Evolutionary conservation across 1,140 invertebrate genomes (phyloP).

Genomic region (Tachypleus tridentatus): DNA sequence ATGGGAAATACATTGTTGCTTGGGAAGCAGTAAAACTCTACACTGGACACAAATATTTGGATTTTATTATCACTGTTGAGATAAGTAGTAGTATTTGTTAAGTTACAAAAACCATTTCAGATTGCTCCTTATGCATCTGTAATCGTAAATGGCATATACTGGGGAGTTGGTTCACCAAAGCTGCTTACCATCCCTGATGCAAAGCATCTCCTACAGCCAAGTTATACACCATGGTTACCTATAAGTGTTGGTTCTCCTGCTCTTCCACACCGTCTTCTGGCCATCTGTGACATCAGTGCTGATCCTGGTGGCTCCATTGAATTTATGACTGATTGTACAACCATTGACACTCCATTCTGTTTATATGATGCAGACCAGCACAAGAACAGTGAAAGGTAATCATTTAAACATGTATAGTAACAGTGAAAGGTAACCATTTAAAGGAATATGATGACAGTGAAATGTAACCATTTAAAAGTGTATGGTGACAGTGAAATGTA

Average conservation of each 20-base stretch:
- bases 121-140: slow-evolving; percentile 96
- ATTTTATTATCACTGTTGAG: background rate
- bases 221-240: slow-evolving; percentile 83
- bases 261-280: slow-evolving; percentile 63
- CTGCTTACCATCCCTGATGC: slow-evolving; percentile 95
- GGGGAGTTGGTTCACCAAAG: slow-evolving; percentile 92
- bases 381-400: slow-evolving; percentile 80
- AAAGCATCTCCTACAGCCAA: slow-evolving; percentile 77
- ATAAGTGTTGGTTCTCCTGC: slow-evolving; percentile 61
- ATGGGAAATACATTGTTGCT: too few species aligned
- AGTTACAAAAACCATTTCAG: slow-evolving; percentile 33
- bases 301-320: slow-evolving; percentile 98
- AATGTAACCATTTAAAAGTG: too few species aligned
- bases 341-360: slow-evolving; percentile 97
- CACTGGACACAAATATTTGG: background rate
- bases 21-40: too few species aligned
- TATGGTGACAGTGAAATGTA: too few species aligned
- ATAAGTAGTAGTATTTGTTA: background rate
- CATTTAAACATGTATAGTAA: background rate
- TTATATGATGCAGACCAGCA: slow-evolving; percentile 97
- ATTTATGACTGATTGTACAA: slow-evolving; percentile 99
- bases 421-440: slow-evolving; percentile 52
- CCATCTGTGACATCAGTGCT: slow-evolving; percentile 95
- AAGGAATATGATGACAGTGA: background rate
- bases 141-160: slow-evolving; percentile 97